Percentiles rank a stretch among this genome's conserved stretches.
Evolutionary conservation across 2,113 vertebrate species (phyloP).

Genomic region (Callipepla squamata): DNA sequence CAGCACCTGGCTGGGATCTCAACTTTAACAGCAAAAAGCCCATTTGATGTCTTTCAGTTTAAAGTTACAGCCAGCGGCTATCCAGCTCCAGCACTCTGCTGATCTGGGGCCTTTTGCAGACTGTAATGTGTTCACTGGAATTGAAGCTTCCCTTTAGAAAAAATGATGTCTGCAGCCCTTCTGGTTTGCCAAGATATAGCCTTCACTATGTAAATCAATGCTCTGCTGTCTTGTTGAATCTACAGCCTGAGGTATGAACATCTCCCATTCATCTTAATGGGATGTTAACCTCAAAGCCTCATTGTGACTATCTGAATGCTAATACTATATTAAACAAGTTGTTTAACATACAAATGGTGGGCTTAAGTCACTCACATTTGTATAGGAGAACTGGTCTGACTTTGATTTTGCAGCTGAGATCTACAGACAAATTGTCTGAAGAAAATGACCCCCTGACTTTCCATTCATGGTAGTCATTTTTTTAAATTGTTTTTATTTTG

Average conservation of each 20-base stretch:
- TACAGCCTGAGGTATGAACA: slow-evolving; percentile 46
- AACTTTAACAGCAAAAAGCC: not conserved
- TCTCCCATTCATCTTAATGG: slow-evolving; percentile 25
- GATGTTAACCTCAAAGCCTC: slow-evolving; percentile 42
- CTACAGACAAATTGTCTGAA: not conserved
- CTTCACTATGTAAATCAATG: slow-evolving; percentile 36
- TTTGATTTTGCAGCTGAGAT: not conserved
- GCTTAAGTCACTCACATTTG: slow-evolving; percentile 1
- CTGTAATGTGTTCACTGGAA: not conserved
- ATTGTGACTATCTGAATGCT: slow-evolving; percentile 17
- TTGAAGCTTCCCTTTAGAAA: not conserved
- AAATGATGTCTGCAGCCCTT: not conserved
- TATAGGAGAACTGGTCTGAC: not conserved
- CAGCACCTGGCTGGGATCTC: not conserved
- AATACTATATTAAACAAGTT: slow-evolving; percentile 29
- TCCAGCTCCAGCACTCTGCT: slow-evolving; percentile 9
- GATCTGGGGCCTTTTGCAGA: not conserved
- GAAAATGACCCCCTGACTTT: not conserved
- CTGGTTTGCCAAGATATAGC: slow-evolving; percentile 22
- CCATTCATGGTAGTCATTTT: not conserved
- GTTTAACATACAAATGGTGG: slow-evolving; percentile 1
- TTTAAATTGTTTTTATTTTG: not conserved
- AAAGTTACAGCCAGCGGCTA: not conserved
- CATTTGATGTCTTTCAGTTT: slow-evolving; percentile 40
- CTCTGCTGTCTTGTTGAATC: slow-evolving; percentile 34